A percentile compares a stretch with the other conserved stretches of the same genome.
Evolutionary conservation across 23 tunicate genomes (phyloP).

Genomic region (Phallusia fumigata): DNA sequence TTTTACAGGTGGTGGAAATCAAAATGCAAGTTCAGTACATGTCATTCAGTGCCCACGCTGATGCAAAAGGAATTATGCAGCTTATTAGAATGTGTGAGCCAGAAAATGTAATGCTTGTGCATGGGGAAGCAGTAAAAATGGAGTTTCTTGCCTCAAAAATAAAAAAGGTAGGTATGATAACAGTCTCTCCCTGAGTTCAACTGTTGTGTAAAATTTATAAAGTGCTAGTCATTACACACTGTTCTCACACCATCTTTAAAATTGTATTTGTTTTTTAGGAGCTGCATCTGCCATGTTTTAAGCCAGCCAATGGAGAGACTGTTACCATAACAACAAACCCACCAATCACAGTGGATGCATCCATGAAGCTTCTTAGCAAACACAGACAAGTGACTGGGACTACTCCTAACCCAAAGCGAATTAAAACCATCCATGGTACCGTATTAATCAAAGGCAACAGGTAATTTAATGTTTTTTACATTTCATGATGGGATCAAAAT

Average conservation of each 20-base stretch:
- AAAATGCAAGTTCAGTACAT: slow-evolving; percentile 97
- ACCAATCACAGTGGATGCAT: slow-evolving; percentile 76
- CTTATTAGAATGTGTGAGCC: slow-evolving; percentile 94
- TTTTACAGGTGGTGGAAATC: slow-evolving; percentile 69
- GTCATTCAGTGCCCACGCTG: slow-evolving; percentile 99
- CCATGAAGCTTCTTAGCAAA: slow-evolving; percentile 55
- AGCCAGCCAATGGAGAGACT: slow-evolving; percentile 99
- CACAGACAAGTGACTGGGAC: slow-evolving; percentile 38
- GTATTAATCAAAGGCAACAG: slow-evolving; percentile 74
- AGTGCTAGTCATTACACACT: background rate
- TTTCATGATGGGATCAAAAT: no score
- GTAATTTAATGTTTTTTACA: slow-evolving; percentile 19
- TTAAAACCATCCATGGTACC: slow-evolving; percentile 72
- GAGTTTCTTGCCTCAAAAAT: slow-evolving; percentile 84
- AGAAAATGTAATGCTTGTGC: slow-evolving; percentile 94
- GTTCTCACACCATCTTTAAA: background rate
- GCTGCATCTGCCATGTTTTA: slow-evolving; percentile 80
- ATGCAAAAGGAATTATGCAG: slow-evolving; percentile 99
- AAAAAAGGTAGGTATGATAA: slow-evolving; percentile 30
- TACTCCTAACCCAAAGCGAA: slow-evolving; percentile 68
- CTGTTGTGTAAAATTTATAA: no score
- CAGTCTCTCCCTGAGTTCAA: background rate
- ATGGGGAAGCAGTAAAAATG: slow-evolving; percentile 97
- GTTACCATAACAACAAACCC: slow-evolving; percentile 82
- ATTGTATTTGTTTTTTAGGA: slow-evolving; percentile 36